A percentile compares a stretch with the other conserved stretches of the same genome.
Evolutionary conservation across 23 tunicate genomes (phyloP).

Genomic region (Clavelina lepadiformis): DNA sequence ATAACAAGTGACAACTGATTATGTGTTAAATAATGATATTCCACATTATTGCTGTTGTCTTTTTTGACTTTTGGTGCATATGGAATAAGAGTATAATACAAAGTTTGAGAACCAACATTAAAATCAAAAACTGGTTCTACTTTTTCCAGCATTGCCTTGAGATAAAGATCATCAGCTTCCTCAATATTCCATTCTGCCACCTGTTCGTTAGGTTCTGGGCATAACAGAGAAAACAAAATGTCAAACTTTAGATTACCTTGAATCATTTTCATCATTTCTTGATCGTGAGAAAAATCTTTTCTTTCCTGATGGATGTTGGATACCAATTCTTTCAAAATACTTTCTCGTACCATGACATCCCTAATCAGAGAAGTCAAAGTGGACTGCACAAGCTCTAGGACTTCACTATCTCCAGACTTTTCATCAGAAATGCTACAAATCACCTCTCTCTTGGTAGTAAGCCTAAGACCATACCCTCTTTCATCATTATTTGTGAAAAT

Average conservation of each 20-base stretch:
- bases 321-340: slow-evolving; percentile 13
- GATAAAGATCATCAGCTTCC: slow-evolving; percentile 10
- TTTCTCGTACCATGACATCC: slow-evolving; percentile 31
- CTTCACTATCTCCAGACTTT: not conserved
- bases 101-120: slow-evolving; percentile 67
- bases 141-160: slow-evolving; percentile 47
- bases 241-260: slow-evolving; percentile 59
- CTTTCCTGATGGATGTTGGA: slow-evolving; percentile 1
- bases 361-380: slow-evolving; percentile 2
- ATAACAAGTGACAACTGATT: slow-evolving; percentile 67
- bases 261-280: slow-evolving; percentile 40
- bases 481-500: slow-evolving; percentile 1
- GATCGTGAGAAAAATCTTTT: not conserved
- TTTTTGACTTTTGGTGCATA: slow-evolving; percentile 25
- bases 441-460: slow-evolving; percentile 1
- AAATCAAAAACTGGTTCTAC: slow-evolving; percentile 37
- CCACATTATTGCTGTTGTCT: not conserved
- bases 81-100: slow-evolving; percentile 53
- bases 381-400: not conserved
- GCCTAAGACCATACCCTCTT: not conserved
- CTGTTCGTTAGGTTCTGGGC: slow-evolving; percentile 54
- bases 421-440: not conserved
- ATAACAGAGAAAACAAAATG: slow-evolving; percentile 52
- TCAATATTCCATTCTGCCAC: slow-evolving; percentile 59
- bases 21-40: slow-evolving; percentile 13